Evolutionary conservation across 2,113 vertebrate genomes (phyloP).

Genomic region (Delphinus delphis): DNA sequence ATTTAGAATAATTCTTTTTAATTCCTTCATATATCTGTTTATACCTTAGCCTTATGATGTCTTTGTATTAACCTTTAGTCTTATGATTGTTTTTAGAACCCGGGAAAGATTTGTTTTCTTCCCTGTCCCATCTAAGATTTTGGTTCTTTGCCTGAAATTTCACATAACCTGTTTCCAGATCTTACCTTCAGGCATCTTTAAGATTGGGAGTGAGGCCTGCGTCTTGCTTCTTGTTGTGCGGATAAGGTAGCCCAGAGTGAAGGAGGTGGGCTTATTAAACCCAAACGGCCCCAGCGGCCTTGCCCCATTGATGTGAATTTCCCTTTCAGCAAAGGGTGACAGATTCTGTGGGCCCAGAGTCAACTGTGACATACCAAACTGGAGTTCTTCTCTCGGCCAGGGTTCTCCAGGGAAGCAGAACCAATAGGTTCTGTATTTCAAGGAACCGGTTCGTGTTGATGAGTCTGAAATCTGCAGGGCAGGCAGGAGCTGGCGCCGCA

Average conservation of each 20-base stretch:
- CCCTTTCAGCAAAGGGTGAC: neutral
- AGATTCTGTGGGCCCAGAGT: neutral
- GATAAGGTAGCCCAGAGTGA: fast-evolving
- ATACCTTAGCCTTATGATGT: neutral
- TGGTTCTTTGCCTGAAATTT: neutral
- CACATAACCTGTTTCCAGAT: fast-evolving
- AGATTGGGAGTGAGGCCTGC: too few species aligned
- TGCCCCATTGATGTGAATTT: fast-evolving
- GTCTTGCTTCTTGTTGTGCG: neutral
- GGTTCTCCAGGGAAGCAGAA: too few species aligned
- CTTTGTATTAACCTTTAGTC: neutral
- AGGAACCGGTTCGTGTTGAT: fast-evolving
- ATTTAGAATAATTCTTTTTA: neutral
- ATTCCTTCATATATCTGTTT: neutral
- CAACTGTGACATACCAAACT: neutral
- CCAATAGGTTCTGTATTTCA: fast-evolving
- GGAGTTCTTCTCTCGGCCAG: fast-evolving
- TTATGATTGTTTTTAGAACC: neutral
- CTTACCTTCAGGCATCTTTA: neutral
- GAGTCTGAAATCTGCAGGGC: neutral
- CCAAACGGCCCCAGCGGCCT: fast-evolving
- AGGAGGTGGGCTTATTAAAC: fast-evolving
- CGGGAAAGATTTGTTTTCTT: too few species aligned
- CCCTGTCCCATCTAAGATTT: neutral
- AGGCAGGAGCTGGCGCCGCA: neutral